Evolutionary conservation across 2,113 vertebrate species (phyloP).

Genomic region (Oreochromis aureus): DNA sequence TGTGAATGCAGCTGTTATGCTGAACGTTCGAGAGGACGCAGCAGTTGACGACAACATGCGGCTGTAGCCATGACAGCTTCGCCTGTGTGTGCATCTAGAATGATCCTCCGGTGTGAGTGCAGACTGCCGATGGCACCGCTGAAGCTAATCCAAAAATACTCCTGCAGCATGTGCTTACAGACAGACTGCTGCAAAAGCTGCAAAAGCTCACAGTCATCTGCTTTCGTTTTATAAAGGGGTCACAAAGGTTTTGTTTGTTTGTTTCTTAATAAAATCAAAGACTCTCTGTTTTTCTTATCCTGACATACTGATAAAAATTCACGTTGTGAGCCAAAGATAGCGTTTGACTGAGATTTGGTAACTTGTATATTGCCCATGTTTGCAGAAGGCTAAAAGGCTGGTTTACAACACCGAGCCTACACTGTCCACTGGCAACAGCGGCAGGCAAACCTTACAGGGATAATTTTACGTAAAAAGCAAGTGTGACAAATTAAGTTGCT

Average conservation of each 20-base stretch:
- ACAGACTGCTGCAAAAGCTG: not conserved
- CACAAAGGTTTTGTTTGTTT: too few relatives aligned
- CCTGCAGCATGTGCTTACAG: constrained; percentile 8
- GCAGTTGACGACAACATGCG: not conserved
- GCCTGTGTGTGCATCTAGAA: constrained; percentile 40
- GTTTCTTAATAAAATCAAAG: not conserved
- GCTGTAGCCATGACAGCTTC: constrained; percentile 30
- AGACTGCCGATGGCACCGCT: not conserved
- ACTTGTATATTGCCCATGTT: not conserved
- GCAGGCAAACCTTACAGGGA: not conserved
- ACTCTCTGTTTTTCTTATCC: not conserved
- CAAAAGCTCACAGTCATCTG: not conserved
- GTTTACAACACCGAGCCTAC: not conserved
- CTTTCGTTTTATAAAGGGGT: not conserved
- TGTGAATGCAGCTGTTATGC: not conserved
- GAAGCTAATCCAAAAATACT: constrained; percentile 11
- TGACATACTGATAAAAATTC: not conserved
- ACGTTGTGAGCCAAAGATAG: not conserved
- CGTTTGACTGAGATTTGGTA: not conserved
- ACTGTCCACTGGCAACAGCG: rapidly evolving
- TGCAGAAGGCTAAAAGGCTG: not conserved
- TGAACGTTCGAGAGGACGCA: not conserved
- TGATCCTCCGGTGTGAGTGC: constrained; percentile 30
- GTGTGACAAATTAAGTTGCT: not conserved
- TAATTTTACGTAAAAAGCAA: not conserved